Base-by-base conservation (phyloP, 2,797 vertebrate species). In the Morus bassanus region DNA sequence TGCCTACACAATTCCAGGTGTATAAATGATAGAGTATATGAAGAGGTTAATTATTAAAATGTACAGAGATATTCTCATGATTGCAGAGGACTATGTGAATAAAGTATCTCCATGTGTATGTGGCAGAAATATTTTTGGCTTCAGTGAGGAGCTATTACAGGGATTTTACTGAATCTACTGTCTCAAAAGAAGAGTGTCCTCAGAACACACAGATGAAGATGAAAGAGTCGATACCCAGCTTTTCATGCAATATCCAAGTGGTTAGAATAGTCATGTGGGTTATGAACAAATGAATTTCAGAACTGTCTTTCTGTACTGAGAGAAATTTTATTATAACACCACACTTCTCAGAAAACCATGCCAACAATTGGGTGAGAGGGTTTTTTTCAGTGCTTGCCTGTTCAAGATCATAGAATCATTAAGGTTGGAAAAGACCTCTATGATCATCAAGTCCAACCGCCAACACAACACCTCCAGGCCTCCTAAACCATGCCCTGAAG, bases 351-450 rank as follows among this genome's bases (percentile, higher is more conserved):
- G 30, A 46, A 92, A 88, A 57, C 16, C 33, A 5, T 61, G 37
- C 27, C 28, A 65, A 3, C 18, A 4, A 16, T 0, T 74, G 16
- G 11, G 16, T 54, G 18, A 45, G 9, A 51, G 39, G 10, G 1
- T 11, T 83, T 24, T 75, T 86, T 72, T 76, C 48, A 48, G 12
- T 48, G 7, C 12, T 89, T 57, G 24, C 10, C 5, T 63, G 21
- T 68, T 84, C 73, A 54, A 54, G 33, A 37, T 43, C 43, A 43
- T 16, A 43, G 43, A 43, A 43, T 43, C 43, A 43, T 43, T 43
- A 43, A 43, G 43, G 15, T 43, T 43, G 43, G 43, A 43, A 16
- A 43, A 43, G 43, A 43, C 43, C 43, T 43, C 43, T 43, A 43
- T 7, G 43, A 43, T 43, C 15, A 43, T 43, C 43, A 43, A 43